A percentile compares a stretch with the other conserved stretches of the same genome.
These are phyloP conservation scores for Pseudococcus longispinus DNA, from an alignment of 2,888 invertebrate species.

Conservation along the genomic window DNA sequence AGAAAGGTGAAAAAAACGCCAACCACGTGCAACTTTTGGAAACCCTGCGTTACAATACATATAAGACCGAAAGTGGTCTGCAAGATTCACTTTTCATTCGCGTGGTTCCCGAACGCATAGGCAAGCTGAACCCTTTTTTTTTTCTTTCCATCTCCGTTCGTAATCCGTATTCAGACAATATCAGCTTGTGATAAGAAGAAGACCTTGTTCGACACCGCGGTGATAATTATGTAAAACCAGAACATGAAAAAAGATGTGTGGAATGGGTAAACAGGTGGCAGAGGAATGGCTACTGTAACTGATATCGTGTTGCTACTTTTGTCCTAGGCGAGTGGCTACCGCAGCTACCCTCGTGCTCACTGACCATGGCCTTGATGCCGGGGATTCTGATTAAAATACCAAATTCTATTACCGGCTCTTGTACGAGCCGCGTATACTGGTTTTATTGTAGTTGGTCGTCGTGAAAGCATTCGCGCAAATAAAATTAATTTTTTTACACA, in stretches of 20 bases:
- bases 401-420: background rate
- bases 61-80: slow-evolving; percentile 36
- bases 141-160: background rate
- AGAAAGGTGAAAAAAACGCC: background rate
- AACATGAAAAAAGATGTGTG: background rate
- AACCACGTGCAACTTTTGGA: background rate
- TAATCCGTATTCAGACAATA: slow-evolving; percentile 21
- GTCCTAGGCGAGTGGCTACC: slow-evolving; percentile 12
- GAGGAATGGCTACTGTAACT: slow-evolving; percentile 26
- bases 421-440: background rate
- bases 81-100: slow-evolving; percentile 45
- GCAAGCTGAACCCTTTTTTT: slow-evolving; percentile 28
- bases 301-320: slow-evolving; percentile 19
- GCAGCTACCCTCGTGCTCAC: slow-evolving; percentile 29
- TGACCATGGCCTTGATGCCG: slow-evolving; percentile 35
- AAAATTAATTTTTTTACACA: slow-evolving; percentile 28
- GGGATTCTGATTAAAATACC: slow-evolving; percentile 39
- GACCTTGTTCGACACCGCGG: slow-evolving; percentile 5
- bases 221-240: slow-evolving; percentile 39
- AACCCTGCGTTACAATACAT: slow-evolving; percentile 14
- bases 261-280: slow-evolving; percentile 32
- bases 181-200: slow-evolving; percentile 21
- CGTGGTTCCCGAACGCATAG: slow-evolving; percentile 8
- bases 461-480: slow-evolving; percentile 35
- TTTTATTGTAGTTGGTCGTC: background rate